Evolutionary conservation across 2,113 vertebrate genomes (phyloP), one percentile per base, ranked within the genome.

Genomic region (Tetrao urogallus): DNA sequence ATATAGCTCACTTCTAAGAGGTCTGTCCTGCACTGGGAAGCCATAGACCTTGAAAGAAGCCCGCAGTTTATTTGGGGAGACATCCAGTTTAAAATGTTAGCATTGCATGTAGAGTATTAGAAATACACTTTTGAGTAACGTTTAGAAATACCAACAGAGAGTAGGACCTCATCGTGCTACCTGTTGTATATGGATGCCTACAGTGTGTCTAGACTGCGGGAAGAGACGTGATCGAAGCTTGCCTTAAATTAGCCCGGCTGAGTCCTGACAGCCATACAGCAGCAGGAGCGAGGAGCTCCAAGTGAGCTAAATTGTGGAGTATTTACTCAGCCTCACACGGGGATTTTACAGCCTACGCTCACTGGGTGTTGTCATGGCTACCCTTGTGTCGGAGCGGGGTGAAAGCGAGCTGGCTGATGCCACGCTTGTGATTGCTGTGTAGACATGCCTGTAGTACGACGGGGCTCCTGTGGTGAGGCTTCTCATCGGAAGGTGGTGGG

Each of bases 291-390:
- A 28, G 64, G 70, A 87, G 50, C 85, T 42, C 4, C 0, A 64
- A 65, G 88, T 52, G 28, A 61, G 47, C 60, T 27, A 2, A 36
- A 63, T 54, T 81, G 65, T 0, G 0, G 82, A 61, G 93, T 13
- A 52, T 50, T 82, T 14, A 48, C 93, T 82, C 65, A 84, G 77
- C 60, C 56, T 90, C 73, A 84, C 3, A 9, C 1, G 1, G 86
- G 92, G 83, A 56, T 82, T 89, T 42, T 81, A 76, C 94, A 79
- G 52, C 93, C 73, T 34, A 71, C 84, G 5, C 74, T n/a, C 8
- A 11, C 20, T 18, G 0, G 1, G 42, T 15, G 95, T 95, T 95
- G 93, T 8, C 92, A 95, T 96, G 95, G 75, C 88, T 80, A 94
- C 95, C 9, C 58, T 3, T 65, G 16, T 47, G 20, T 22, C 1